Evolutionary conservation across 2,888 invertebrate species (phyloP), one percentile per base, ranked within the genome.

Genomic region (Dastarcus helophoroides): DNA sequence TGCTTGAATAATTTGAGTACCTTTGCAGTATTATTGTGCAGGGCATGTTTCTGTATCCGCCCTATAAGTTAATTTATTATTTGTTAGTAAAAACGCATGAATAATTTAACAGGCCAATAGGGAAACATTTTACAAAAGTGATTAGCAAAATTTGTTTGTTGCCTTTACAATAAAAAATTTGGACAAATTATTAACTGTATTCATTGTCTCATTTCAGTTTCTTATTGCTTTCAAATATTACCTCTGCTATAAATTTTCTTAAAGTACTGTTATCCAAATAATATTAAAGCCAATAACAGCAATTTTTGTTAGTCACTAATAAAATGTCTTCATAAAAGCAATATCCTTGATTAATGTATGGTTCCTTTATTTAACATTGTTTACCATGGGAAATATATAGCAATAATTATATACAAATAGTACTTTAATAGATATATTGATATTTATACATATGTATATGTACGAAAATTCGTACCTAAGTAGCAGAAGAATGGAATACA

Each of bases 351-450:
- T 6, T 28, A 23, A 26, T 47, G 47, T 51, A 53, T 55, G 54
- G n/a, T 56, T 56, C 56, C 55, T 54, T 53, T 50, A 47, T 40
- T 40, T 44, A 44, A 43, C 39, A 44, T 51, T 50, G 43, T 53
- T 54, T 56, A 58, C 53, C 53, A 55, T 51, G 51, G 50, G 50
- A 53, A 56, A 53, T 54, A 56, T 53, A 58, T 58, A 59, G 58
- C 58, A 60, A 59, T 58, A 59, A 60, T 52, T 53, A 51, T 50
- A 54, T 54, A 51, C 51, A 54, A 50, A 53, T 51, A 50, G 49
- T 44, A 40, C 29, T 37, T 39, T 38, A 43, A 47, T 47, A 47
- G 46, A 46, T 41, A 46, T 41, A 38, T 38, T 43, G 43, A 45
- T 47, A 47, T 47, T 46, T 50, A 48, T 47, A 43, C 41, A 16